Evolutionary conservation across 2,888 invertebrate genomes (phyloP).

Genomic region (Athalia circularis): DNA sequence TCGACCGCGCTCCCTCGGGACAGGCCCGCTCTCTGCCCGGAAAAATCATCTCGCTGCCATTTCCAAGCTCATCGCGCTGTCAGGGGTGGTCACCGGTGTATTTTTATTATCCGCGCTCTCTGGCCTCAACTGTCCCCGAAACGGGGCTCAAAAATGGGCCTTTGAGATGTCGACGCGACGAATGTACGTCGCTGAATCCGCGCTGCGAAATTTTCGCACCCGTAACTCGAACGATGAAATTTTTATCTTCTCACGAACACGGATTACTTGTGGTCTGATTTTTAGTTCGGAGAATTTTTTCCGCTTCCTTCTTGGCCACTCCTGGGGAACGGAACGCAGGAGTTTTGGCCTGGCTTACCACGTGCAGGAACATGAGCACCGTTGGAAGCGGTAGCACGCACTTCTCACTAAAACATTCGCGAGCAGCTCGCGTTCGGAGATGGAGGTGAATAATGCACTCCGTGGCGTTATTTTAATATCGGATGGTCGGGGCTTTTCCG

Average conservation of each 20-base stretch:
- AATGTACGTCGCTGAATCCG: not conserved
- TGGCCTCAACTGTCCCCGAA: not conserved
- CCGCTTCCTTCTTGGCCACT: not conserved
- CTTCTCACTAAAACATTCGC: conserved; percentile 44
- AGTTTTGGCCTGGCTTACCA: not conserved
- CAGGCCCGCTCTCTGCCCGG: conserved; percentile 51
- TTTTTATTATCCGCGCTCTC: conserved; percentile 39
- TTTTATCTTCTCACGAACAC: no score
- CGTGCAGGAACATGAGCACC: conserved; percentile 34
- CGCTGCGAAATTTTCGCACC: not conserved
- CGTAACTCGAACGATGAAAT: no score
- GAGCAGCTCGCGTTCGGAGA: conserved; percentile 33
- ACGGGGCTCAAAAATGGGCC: conserved; percentile 13
- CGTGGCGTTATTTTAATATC: conserved; percentile 55
- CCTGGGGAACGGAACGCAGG: not conserved
- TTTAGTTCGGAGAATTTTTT: conserved; percentile 15
- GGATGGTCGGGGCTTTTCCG: conserved; percentile 40
- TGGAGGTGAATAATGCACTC: conserved; percentile 53
- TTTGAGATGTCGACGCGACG: not conserved
- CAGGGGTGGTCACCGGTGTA: conserved; percentile 47
- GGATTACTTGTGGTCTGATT: no score
- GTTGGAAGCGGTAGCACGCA: conserved; percentile 38
- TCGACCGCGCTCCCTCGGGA: conserved; percentile 56
- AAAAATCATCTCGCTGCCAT: conserved; percentile 64
- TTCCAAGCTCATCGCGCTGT: conserved; percentile 61